Evolutionary conservation across 2,888 invertebrate species (phyloP), one percentile per base, ranked within the genome.

Genomic region (Belgica antarctica): DNA sequence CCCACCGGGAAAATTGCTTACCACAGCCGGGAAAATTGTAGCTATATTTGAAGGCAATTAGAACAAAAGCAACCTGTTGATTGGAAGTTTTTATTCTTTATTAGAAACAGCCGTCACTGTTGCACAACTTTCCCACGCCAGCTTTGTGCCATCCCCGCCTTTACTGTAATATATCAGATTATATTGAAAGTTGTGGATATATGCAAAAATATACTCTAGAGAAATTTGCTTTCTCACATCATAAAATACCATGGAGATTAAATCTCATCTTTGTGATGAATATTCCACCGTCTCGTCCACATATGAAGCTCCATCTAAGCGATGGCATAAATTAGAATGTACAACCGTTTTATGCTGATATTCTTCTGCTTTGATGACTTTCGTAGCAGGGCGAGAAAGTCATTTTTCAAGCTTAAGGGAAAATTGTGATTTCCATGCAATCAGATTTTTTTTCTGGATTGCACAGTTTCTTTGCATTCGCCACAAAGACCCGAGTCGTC

Each of bases 211-310:
- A 41, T 12, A 41, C 41, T 41, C 41, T 5, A n/a, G 41, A 41
- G 41, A 41, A 41, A 41, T 41, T 41, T 41, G 41, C 41, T 41
- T n/a, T 41, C 41, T 41, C 41, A 41, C 8, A 5, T 41, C 41
- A 41, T 41, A 41, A 41, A 41, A 41, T 41, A 15, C 41, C 41
- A 41, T 41, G 41, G 41, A 41, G 41, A 41, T 15, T 41, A n/a
- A 41, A 41, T 41, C 41, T 41, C 41, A 41, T 41, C n/a, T 41
- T 15, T 41, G 41, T 41, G 41, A 41, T 41, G 41, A 41, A 41
- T 41, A 41, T 41, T 41, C 41, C n/a, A n/a, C n/a, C n/a, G n/a
- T 41, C 15, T 5, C 41, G 12, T 41, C 15, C 41, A 41, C 15
- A 41, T 41, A n/a, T 15, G 5, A n/a, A 41, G 12, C 15, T 41